These are phyloP conservation scores for Crypturellus undulatus DNA, from an alignment of 2,113 vertebrate species.

Conservation along the genomic window DNA sequence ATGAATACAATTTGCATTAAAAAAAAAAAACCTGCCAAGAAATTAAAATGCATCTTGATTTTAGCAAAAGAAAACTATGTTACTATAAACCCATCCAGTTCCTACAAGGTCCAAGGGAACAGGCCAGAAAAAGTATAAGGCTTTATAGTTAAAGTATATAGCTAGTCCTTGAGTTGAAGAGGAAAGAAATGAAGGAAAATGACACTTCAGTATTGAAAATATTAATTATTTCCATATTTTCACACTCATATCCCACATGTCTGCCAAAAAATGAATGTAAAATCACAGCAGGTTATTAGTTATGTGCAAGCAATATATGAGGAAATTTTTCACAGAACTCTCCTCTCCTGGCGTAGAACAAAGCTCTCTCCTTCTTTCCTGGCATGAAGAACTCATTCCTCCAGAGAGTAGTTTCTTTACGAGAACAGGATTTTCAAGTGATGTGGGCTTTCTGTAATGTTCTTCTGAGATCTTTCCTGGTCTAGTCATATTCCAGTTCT, in stretches of 20 bases:
- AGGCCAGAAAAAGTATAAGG: neutral
- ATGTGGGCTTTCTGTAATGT: slow-evolving; percentile 21
- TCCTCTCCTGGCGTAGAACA: slow-evolving; percentile 1
- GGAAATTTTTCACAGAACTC: neutral
- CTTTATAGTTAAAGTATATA: neutral
- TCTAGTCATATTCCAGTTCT: neutral
- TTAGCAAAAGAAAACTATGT: neutral
- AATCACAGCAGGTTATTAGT: slow-evolving; percentile 17
- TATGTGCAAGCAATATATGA: neutral
- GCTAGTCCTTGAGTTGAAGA: neutral
- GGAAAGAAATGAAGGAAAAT: neutral
- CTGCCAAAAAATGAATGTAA: slow-evolving; percentile 10
- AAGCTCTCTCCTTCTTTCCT: neutral
- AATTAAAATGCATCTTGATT: neutral
- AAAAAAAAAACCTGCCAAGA: neutral
- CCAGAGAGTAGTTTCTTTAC: slow-evolving; percentile 30
- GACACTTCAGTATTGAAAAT: neutral
- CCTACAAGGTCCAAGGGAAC: neutral
- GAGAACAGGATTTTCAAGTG: slow-evolving; percentile 25
- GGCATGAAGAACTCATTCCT: slow-evolving; percentile 1
- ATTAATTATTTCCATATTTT: slow-evolving; percentile 29
- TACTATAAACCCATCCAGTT: neutral
- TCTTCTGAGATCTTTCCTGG: neutral
- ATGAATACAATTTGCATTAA: neutral
- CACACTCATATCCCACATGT: neutral